phyloP scores from a whole-genome alignment of 2,113 vertebrate genomes.

The Festucalex cinctus region DNA sequence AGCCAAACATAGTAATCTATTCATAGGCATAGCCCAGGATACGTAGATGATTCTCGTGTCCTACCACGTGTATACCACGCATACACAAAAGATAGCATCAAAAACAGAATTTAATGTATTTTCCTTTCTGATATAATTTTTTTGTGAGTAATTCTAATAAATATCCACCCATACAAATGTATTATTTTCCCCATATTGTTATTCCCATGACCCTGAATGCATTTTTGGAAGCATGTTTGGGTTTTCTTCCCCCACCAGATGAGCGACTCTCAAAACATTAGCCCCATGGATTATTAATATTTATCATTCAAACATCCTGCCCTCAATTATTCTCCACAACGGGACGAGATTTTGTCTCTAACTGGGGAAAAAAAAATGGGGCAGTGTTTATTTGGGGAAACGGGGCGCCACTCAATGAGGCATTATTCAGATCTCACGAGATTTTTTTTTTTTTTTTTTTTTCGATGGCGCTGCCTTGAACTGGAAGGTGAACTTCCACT shows the following conservation, averaged over 20 bases:
- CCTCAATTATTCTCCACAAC: conserved; percentile 55
- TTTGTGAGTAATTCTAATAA: neutral
- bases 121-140: neutral
- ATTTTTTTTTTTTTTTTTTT: neutral
- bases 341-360: conserved; percentile 57
- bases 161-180: conserved; percentile 5
- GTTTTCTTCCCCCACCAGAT: conserved; percentile 41
- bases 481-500: neutral
- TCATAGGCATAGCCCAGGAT: neutral
- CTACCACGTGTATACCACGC: neutral
- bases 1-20: neutral
- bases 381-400: conserved; percentile 1
- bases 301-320: conserved; percentile 68
- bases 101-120: neutral
- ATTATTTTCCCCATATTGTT: conserved; percentile 22
- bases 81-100: neutral
- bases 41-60: neutral
- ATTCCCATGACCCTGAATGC: conserved; percentile 49
- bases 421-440: neutral
- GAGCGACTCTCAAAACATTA: conserved; percentile 59
- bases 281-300: conserved; percentile 66
- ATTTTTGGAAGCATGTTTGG: conserved; percentile 46
- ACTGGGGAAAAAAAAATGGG: conserved; percentile 34
- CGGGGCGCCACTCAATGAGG: neutral
- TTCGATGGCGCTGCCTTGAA: conserved; percentile 28